Base-by-base conservation (phyloP, 2,113 vertebrate genomes). In the Ammodytes dubius region DNA sequence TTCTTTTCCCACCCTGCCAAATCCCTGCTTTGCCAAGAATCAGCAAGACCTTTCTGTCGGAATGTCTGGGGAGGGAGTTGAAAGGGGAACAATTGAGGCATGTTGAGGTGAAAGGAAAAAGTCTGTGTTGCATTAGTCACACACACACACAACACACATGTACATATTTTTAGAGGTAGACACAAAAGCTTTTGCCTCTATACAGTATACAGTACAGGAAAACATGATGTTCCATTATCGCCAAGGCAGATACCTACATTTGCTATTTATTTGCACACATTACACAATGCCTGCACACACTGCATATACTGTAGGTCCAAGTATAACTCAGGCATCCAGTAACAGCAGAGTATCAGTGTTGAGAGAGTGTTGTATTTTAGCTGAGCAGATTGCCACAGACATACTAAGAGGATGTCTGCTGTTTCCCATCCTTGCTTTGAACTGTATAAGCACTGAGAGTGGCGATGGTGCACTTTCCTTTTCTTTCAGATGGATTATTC, bases 401-500 rank as follows among this genome's bases (percentile, higher is more conserved):
- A 89, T 92, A 81, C 86, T 88, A 89, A 90, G 91, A 91, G 90
- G 89, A 89, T 84, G 84, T 74, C 80, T 91, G 83, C 90, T 82
- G 87, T 90, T 89, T 87, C 85, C 86, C 85, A 79, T 86, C 78
- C 91, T 70, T 80, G 64, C 45, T 47, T 78, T 7, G 63, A 82
- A 74, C 54, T 77, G 86, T 91, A 87, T 93, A 92, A 93, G 91
- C 76, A 90, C 91, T 93, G 79, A 92, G 92, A 91, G 94, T 94
- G 92, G 93, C 88, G 74, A 91, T 94, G 87, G 88, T 88, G 80
- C 90, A 92, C 89, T 27, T 27, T 27, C 27, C 2, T 27, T 27
- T 27, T 27, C n/a, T n/a, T n/a, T n/a, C n/a, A n/a, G n/a, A n/a
- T n/a, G n/a, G n/a, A n/a, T n/a, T n/a, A n/a, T n/a, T n/a, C n/a